Evolutionary conservation across 2,888 invertebrate species (phyloP).

Genomic region (Pyrrhia umbra): DNA sequence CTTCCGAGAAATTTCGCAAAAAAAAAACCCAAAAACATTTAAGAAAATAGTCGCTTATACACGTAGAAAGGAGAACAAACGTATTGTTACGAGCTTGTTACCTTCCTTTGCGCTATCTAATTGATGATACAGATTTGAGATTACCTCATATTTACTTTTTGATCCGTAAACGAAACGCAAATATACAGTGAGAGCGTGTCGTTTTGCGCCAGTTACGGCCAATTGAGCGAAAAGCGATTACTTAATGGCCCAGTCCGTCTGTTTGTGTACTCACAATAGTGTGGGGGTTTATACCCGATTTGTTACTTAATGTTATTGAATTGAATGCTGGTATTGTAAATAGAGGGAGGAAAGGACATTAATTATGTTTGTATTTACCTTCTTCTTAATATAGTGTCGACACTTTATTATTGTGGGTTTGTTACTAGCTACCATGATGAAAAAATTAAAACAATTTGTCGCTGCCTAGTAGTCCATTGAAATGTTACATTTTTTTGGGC

Average conservation of each 20-base stretch:
- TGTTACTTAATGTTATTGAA: slow-evolving; percentile 51
- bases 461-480: too few relatives aligned
- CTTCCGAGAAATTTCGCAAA: too few relatives aligned
- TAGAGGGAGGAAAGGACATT: slow-evolving; percentile 5
- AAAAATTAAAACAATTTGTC: too few relatives aligned
- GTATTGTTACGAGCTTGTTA: background rate
- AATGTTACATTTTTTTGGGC: too few relatives aligned
- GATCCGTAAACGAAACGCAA: slow-evolving; percentile 46
- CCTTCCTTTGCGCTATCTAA: background rate
- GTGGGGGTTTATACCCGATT: slow-evolving; percentile 34
- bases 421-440: too few relatives aligned
- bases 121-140: slow-evolving; percentile 30
- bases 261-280: slow-evolving; percentile 46
- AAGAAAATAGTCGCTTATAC: background rate
- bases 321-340: slow-evolving; percentile 32
- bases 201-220: slow-evolving; percentile 55
- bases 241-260: slow-evolving; percentile 50
- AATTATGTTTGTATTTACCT: slow-evolving; percentile 2
- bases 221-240: slow-evolving; percentile 59
- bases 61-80: background rate
- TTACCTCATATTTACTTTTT: slow-evolving; percentile 42
- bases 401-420: too few relatives aligned
- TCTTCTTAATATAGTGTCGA: too few relatives aligned
- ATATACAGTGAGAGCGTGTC: slow-evolving; percentile 58
- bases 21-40: too few relatives aligned